Percentiles rank a stretch among this genome's conserved stretches.
Evolutionary conservation across 2,888 invertebrate genomes (phyloP).

Genomic region (Glaucopsyche alexis): DNA sequence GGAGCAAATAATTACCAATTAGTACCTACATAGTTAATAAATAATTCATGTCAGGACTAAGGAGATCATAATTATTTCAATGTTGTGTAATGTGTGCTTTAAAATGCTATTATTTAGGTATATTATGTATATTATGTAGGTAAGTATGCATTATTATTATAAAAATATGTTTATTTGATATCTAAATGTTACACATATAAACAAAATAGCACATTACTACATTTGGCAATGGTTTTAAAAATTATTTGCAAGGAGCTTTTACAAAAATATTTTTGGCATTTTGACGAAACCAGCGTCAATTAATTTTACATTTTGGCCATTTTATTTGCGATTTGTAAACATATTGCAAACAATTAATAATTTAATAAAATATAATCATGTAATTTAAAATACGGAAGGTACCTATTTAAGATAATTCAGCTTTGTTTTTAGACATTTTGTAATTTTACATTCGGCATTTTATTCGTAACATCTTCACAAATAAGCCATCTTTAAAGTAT

Average conservation of each 20-base stretch:
- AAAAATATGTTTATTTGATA: slow-evolving; percentile 19
- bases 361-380: not conserved
- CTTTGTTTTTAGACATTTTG: not conserved
- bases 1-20: not conserved
- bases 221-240: slow-evolving; percentile 40
- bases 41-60: not conserved
- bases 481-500: not conserved
- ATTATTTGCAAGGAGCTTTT: slow-evolving; percentile 45
- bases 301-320: slow-evolving; percentile 47
- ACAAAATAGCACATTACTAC: slow-evolving; percentile 41
- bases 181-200: not conserved
- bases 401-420: not conserved
- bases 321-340: slow-evolving; percentile 36
- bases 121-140: too few species aligned
- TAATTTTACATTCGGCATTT: not conserved
- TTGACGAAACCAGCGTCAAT: slow-evolving; percentile 47
- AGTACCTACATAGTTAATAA: not conserved
- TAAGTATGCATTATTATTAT: not conserved
- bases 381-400: not conserved
- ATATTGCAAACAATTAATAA: slow-evolving; percentile 10
- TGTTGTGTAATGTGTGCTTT: not conserved
- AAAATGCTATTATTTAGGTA: not conserved
- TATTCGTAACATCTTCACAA: not conserved
- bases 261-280: slow-evolving; percentile 50
- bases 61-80: slow-evolving; percentile 4